Conservation (phyloP, 2,797 vertebrate genomes). For the Psittacula derbiana region DNA sequence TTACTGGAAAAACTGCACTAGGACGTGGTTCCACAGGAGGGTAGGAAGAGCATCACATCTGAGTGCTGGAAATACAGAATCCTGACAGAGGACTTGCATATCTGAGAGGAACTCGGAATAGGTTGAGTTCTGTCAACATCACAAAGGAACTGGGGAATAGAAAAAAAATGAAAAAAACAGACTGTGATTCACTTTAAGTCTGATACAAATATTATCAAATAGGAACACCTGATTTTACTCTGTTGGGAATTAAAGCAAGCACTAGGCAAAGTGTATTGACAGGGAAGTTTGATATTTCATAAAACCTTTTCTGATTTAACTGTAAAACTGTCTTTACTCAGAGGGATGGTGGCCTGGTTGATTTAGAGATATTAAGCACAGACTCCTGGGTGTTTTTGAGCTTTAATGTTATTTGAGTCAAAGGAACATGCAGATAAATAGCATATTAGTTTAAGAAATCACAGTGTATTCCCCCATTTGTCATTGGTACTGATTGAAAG, state of each 20-base stretch:
- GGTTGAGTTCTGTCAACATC: background rate
- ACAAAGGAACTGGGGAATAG: background rate
- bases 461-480: background rate
- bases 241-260: background rate
- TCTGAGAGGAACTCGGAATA: background rate
- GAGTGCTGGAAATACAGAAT: accelerated
- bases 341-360: background rate
- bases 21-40: background rate
- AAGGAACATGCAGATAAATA: background rate
- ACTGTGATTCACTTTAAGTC: background rate
- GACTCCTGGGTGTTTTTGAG: background rate
- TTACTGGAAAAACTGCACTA: background rate
- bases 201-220: background rate
- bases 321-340: background rate
- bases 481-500: background rate
- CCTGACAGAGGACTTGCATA: background rate
- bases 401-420: background rate
- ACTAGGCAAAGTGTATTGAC: background rate
- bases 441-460: background rate
- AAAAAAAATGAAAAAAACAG: background rate
- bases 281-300: background rate
- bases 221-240: background rate
- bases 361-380: background rate
- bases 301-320: background rate
- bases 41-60: background rate